A percentile compares a stretch with the other conserved stretches of the same genome.
These are phyloP conservation scores for Tiaroga cobitis DNA, from an alignment of 2,797 vertebrate species.

Conservation along the genomic window DNA sequence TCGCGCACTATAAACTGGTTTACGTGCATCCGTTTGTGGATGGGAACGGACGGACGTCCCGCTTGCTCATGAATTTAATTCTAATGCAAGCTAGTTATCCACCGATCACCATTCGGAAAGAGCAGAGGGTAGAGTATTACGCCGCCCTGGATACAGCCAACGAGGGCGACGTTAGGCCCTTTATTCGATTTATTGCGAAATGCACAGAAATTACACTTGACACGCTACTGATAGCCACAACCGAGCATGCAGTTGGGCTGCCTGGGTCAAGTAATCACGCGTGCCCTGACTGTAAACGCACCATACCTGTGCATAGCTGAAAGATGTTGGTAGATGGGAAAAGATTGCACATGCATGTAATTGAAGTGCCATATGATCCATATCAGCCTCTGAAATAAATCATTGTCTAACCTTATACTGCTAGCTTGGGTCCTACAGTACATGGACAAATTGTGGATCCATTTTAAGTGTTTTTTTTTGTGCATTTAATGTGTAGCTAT, in stretches of 20 bases:
- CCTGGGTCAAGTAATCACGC: constrained; percentile 81
- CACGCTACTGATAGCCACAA: constrained; percentile 92
- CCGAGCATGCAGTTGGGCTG: constrained; percentile 88
- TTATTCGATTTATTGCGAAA: constrained; percentile 96
- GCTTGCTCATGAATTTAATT: constrained; percentile 95
- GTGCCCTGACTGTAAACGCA: constrained; percentile 81
- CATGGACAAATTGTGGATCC: neutral
- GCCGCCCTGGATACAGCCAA: constrained; percentile 89
- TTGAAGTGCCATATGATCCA: constrained; percentile 5
- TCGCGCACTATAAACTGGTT: constrained; percentile 96
- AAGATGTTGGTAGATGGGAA: neutral
- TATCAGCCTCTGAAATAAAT: neutral
- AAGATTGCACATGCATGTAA: neutral
- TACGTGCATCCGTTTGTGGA: constrained; percentile 96
- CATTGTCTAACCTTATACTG: neutral
- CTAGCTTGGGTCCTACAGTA: neutral
- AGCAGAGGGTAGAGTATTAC: constrained; percentile 93
- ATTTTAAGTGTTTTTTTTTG: neutral
- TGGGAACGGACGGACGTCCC: constrained; percentile 92
- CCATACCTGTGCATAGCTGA: constrained; percentile 87
- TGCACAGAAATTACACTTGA: constrained; percentile 95
- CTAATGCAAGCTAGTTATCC: constrained; percentile 96
- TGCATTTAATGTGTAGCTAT: neutral
- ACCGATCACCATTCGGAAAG: constrained; percentile 94
- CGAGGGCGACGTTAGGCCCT: constrained; percentile 93